Percentiles rank a stretch among this genome's conserved stretches.
These are phyloP conservation scores for Drosophila rubida DNA, from an alignment of 2,888 invertebrate genomes.

Conservation along the genomic window DNA sequence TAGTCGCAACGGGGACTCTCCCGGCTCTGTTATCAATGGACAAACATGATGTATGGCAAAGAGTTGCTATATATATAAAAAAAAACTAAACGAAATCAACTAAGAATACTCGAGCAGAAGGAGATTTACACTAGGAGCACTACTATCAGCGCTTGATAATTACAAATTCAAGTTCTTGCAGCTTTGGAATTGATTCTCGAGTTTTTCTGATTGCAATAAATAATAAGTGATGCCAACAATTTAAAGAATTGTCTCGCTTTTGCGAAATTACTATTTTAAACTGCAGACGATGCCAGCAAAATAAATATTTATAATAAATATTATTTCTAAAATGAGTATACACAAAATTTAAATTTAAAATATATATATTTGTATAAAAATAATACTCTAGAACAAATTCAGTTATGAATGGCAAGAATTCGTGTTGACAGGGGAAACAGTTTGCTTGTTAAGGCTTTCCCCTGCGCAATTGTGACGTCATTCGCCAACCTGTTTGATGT, in stretches of 20 bases:
- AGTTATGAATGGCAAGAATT: not conserved
- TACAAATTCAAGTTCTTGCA: too few relatives aligned
- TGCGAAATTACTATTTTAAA: too few relatives aligned
- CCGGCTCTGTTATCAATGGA: conserved; percentile 49
- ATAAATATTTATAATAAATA: too few relatives aligned
- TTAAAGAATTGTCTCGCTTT: too few relatives aligned
- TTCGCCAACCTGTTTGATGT: conserved; percentile 64
- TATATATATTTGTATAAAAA: not conserved
- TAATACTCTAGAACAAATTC: not conserved
- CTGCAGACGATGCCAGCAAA: too few relatives aligned
- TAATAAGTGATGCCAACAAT: too few relatives aligned
- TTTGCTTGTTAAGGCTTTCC: not conserved
- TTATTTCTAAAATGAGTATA: too few relatives aligned
- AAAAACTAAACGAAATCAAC: conserved; percentile 2
- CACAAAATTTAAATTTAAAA: too few relatives aligned
- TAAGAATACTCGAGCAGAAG: conserved; percentile 1
- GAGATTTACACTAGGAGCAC: not conserved
- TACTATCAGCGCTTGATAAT: too few relatives aligned
- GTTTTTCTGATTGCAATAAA: too few relatives aligned
- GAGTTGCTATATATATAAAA: conserved; percentile 6
- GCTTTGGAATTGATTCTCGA: too few relatives aligned
- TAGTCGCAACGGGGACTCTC: conserved; percentile 56
- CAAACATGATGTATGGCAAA: conserved; percentile 49
- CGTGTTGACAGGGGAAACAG: not conserved
- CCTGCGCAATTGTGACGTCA: conserved; percentile 62